Evolutionary conservation across 2,888 invertebrate species (phyloP).

Genomic region (Aporophyla lueneburgensis): DNA sequence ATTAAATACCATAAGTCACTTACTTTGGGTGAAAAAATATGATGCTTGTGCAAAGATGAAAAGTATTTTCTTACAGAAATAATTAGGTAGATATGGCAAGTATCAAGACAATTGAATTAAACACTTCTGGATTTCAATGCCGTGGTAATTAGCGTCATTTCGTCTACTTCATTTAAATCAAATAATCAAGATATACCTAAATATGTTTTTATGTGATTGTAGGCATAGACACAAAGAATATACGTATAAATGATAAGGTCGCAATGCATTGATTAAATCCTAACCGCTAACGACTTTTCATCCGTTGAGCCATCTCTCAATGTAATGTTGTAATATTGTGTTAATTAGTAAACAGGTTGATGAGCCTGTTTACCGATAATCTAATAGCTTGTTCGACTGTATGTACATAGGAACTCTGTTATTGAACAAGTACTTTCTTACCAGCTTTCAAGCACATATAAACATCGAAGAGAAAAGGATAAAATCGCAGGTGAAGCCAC

Average conservation of each 20-base stretch:
- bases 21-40: neutral
- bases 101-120: neutral
- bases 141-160: neutral
- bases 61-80: neutral
- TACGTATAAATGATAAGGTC: neutral
- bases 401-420: too few species aligned
- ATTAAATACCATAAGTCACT: neutral
- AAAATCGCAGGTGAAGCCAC: conserved; percentile 36
- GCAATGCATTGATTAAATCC: neutral
- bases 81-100: too few species aligned
- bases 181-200: too few species aligned
- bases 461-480: conserved; percentile 38
- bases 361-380: neutral
- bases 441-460: neutral
- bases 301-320: neutral
- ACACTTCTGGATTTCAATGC: neutral
- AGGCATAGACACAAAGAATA: too few species aligned
- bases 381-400: too few species aligned
- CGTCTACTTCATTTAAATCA: too few species aligned
- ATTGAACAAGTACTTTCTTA: neutral
- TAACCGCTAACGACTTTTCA: neutral
- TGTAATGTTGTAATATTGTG: too few species aligned
- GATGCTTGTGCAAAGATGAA: neutral
- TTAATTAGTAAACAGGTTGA: too few species aligned
- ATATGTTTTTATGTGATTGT: too few species aligned